phyloP scores from a whole-genome alignment of 1,140 invertebrate genomes.

The Condylostylus longicornis region DNA sequence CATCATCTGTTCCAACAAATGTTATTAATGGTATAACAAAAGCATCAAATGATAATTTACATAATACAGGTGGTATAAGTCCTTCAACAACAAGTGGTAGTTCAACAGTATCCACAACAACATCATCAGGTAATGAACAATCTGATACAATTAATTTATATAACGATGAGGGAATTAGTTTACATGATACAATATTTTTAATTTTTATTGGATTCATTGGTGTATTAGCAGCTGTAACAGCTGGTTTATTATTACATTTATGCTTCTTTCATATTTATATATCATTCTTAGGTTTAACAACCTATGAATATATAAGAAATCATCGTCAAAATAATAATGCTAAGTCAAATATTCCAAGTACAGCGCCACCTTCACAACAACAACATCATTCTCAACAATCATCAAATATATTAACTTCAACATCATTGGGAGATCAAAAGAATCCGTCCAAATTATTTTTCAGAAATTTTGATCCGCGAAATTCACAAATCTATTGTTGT shows the following conservation, averaged over 20 bases:
- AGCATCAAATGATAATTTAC: slow-evolving; percentile 9
- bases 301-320: slow-evolving; percentile 72
- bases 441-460: slow-evolving; percentile 22
- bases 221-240: slow-evolving; percentile 55
- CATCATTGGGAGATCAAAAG: slow-evolving; percentile 9
- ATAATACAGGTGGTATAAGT: background rate
- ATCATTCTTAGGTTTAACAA: slow-evolving; percentile 66
- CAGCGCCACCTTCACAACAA: slow-evolving; percentile 1
- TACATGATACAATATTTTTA: slow-evolving; percentile 43
- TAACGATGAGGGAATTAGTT: slow-evolving; percentile 20
- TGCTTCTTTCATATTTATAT: slow-evolving; percentile 84
- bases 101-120: slow-evolving; percentile 11
- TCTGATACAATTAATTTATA: background rate
- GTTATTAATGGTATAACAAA: slow-evolving; percentile 11
- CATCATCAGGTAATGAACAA: slow-evolving; percentile 10
- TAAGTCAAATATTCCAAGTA: slow-evolving; percentile 10
- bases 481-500: slow-evolving; percentile 28
- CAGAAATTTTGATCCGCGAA: no score
- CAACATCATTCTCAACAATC: slow-evolving; percentile 1
- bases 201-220: slow-evolving; percentile 48
- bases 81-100: background rate
- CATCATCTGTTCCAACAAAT: background rate
- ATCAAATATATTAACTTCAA: slow-evolving; percentile 13
- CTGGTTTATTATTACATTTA: slow-evolving; percentile 68
- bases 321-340: slow-evolving; percentile 35